Evolutionary conservation across 2,797 vertebrate genomes (phyloP), one percentile per base, ranked within the genome.

Genomic region (Phoebastria nigripes): DNA sequence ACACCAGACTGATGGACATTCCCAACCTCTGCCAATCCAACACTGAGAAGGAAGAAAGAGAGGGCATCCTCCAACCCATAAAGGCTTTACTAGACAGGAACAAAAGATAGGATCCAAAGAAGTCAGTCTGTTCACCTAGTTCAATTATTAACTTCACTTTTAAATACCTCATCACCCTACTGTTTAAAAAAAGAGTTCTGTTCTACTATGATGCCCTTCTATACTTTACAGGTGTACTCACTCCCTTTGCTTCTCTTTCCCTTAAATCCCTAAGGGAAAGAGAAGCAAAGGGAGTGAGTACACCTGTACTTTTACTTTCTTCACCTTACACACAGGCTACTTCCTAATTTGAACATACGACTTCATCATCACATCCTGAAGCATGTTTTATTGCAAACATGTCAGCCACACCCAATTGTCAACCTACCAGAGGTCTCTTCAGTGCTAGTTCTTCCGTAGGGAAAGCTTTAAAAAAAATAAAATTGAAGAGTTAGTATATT

Each of bases 401-500:
- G 0, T 9, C 62, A 59, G 63, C 63, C 83, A 26, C 71, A 39
- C 20, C 17, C 58, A 62, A 6, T 0, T 9, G 11, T 11, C 56
- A 70, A 85, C 93, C 71, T 96, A 95, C 81, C 87, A 59, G 47
- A 55, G 7, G 18, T 25, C 70, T 69, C 81, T 19, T 26, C 26
- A 5, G 83, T 16, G 25, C 12, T 29, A 44, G 42, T 1, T 73
- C 66, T 77, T 47, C 51, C 0, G 0, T 77, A 44, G 3, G 13
- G 11, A 62, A 95, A 72, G 19, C 59, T 72, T 51, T 1, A 2
- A 2, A 11, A 18, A 28, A 26, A 20, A 11, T 3, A 31, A 52
- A 22, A 44, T 1, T 0, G 19, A 47, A 41, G 4, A 20, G 14
- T 80, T 56, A 73, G 35, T 2, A 15, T 0, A 0, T 13, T 49